phyloP scores from a whole-genome alignment of 2,888 invertebrate species.

The Lacanobia oleracea region DNA sequence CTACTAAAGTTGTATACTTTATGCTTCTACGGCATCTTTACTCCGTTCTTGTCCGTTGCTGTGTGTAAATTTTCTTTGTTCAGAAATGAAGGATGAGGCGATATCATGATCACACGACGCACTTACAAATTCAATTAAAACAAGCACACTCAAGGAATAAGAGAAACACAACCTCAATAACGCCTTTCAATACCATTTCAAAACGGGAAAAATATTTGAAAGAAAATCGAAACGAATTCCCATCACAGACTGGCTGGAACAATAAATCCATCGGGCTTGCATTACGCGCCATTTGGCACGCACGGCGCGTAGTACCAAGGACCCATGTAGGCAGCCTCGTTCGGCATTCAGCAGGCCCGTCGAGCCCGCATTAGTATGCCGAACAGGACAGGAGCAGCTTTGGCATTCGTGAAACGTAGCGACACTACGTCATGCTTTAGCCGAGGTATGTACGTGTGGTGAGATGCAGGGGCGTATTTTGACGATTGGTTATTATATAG shows the following conservation, averaged over 20 bases:
- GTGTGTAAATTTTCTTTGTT: not conserved
- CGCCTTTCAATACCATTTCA: constrained; percentile 45
- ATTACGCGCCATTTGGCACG: constrained; percentile 69
- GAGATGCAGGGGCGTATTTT: constrained; percentile 76
- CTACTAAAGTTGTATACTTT: not conserved
- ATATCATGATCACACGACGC: not conserved
- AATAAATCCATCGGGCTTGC: constrained; percentile 75
- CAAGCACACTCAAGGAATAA: constrained; percentile 2
- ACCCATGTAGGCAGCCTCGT: constrained; percentile 74
- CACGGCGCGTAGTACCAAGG: constrained; percentile 71
- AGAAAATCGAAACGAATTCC: constrained; percentile 67
- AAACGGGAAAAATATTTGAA: constrained; percentile 59
- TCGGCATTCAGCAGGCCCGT: constrained; percentile 73
- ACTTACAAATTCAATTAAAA: not conserved
- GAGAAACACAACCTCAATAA: constrained; percentile 14
- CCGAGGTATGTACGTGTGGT: constrained; percentile 77
- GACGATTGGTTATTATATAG: constrained; percentile 1
- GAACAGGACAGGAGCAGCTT: constrained; percentile 62
- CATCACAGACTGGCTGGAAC: constrained; percentile 69
- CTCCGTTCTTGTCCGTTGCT: not conserved
- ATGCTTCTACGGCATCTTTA: not conserved
- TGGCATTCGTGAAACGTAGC: constrained; percentile 82
- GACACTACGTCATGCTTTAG: constrained; percentile 87
- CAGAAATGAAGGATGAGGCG: not conserved
- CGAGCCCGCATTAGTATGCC: constrained; percentile 76